Percentiles rank a stretch among this genome's conserved stretches.
These are phyloP conservation scores for Deilephila elpenor DNA, from an alignment of 2,888 invertebrate species.

Conservation along the genomic window DNA sequence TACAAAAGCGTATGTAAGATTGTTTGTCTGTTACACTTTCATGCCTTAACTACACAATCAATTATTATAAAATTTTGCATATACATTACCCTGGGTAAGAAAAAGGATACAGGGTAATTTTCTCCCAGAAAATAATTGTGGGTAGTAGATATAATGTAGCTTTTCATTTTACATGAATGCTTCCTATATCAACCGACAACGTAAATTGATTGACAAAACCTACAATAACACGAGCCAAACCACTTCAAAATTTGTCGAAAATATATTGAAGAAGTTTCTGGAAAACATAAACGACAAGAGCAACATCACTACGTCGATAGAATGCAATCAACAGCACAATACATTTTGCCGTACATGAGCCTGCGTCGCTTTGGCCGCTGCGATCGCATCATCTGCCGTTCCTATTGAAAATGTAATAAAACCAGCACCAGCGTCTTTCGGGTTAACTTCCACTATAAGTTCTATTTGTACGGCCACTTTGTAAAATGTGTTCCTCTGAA, in stretches of 20 bases:
- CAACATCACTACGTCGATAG: conserved; percentile 50
- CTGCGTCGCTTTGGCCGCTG: conserved; percentile 41
- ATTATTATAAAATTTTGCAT: too few species aligned
- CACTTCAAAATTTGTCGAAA: not conserved
- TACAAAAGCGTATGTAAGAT: too few species aligned
- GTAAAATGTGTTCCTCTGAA: conserved; percentile 1
- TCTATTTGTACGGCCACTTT: conserved; percentile 19
- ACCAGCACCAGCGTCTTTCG: conserved; percentile 39
- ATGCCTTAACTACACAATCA: too few species aligned
- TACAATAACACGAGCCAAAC: too few species aligned
- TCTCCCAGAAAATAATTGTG: too few species aligned
- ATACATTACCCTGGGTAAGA: too few species aligned
- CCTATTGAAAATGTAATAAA: conserved; percentile 62
- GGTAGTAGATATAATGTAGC: too few species aligned
- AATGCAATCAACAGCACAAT: conserved; percentile 57
- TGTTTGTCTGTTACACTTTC: too few species aligned
- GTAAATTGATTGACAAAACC: too few species aligned
- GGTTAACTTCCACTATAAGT: conserved; percentile 21
- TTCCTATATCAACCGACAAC: too few species aligned
- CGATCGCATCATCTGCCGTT: conserved; percentile 55
- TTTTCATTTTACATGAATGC: too few species aligned
- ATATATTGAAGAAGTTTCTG: not conserved
- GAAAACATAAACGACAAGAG: conserved; percentile 32
- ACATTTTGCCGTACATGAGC: conserved; percentile 43
- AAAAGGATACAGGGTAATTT: too few species aligned